Conservation (phyloP, 2,888 invertebrate species). For the Coleophora deauratella region DNA sequence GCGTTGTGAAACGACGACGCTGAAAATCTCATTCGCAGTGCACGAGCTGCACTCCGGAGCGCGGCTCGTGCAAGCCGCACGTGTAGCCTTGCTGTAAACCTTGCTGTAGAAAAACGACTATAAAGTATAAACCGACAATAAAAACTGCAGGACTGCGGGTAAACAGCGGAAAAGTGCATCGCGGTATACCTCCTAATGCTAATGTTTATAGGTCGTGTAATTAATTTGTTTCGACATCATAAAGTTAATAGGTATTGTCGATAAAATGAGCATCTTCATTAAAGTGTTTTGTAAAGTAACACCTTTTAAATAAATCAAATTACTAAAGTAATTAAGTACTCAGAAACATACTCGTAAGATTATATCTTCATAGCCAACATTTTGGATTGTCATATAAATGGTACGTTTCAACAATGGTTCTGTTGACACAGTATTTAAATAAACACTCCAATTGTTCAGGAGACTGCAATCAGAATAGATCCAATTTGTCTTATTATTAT, state of each 20-base stretch:
- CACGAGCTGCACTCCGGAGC: conserved; percentile 39
- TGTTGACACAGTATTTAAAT: conserved; percentile 27
- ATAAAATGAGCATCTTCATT: too few relatives aligned
- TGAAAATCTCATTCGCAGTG: conserved; percentile 8
- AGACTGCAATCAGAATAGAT: too few relatives aligned
- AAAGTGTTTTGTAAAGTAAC: too few relatives aligned
- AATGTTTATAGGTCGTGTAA: too few relatives aligned
- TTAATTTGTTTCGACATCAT: too few relatives aligned
- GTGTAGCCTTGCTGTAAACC: conserved; percentile 35
- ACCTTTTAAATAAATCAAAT: too few relatives aligned
- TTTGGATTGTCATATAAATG: conserved; percentile 23
- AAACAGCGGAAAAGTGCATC: too few relatives aligned
- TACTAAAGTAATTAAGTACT: too few relatives aligned
- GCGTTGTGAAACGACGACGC: too few relatives aligned
- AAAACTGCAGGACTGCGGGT: not conserved
- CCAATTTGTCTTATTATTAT: too few relatives aligned
- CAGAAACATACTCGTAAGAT: not conserved
- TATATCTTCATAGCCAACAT: conserved; percentile 22
- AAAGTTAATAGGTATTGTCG: too few relatives aligned
- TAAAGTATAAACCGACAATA: not conserved
- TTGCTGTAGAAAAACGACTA: not conserved
- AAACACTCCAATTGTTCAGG: conserved; percentile 31
- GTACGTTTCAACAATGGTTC: conserved; percentile 32
- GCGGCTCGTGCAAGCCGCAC: conserved; percentile 6
- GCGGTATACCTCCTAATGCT: too few relatives aligned